A percentile compares a stretch with the other conserved stretches of the same genome.
phyloP scores from a whole-genome alignment of 2,797 vertebrate species.

The Remorina albescens region DNA sequence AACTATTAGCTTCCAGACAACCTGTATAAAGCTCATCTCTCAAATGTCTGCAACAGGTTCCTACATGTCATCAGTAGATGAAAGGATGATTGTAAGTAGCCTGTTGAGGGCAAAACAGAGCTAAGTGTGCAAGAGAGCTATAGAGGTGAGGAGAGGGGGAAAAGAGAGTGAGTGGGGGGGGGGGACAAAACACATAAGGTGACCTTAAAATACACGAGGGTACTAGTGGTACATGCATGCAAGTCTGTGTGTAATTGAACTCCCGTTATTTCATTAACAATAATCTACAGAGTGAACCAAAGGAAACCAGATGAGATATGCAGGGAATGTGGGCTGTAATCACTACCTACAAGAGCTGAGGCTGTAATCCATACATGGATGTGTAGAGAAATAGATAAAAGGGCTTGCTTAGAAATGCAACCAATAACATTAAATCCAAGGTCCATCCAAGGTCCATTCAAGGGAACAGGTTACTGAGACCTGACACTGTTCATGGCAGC shows the following conservation, averaged over 20 bases:
- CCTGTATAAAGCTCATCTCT: constrained; percentile 11
- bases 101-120: constrained; percentile 44
- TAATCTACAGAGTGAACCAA: constrained; percentile 29
- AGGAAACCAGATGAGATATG: constrained; percentile 75
- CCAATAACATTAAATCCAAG: neutral
- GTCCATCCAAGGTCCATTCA: constrained; percentile 1
- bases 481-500: neutral
- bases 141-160: fast-evolving
- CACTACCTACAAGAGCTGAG: constrained; percentile 36
- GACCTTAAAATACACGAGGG: constrained; percentile 20
- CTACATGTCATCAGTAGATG: constrained; percentile 51
- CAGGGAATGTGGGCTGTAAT: constrained; percentile 65
- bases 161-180: no score
- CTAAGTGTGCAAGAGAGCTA: neutral
- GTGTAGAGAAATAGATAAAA: constrained; percentile 10
- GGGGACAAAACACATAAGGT: constrained; percentile 13
- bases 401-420: neutral
- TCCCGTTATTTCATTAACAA: constrained; percentile 39
- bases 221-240: constrained; percentile 7
- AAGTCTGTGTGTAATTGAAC: constrained; percentile 15
- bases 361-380: neutral
- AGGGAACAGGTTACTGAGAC: neutral
- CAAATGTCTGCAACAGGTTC: constrained; percentile 37
- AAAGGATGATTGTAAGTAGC: constrained; percentile 41
- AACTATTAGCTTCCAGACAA: constrained; percentile 15